Base-by-base conservation (phyloP, 2,888 invertebrate genomes). In the Xanthostigma xanthostigma region DNA sequence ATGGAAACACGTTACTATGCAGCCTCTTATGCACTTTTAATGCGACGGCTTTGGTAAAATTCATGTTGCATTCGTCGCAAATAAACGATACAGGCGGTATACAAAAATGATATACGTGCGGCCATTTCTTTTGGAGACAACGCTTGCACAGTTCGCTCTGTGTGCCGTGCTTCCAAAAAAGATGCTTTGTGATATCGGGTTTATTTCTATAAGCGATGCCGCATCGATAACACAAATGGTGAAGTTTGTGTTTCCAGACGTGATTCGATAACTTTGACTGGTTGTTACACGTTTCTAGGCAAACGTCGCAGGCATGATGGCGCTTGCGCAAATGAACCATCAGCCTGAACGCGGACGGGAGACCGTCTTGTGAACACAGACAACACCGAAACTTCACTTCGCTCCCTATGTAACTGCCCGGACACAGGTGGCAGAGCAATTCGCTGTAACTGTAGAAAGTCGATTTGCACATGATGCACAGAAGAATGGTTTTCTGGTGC, bases 121-220 rank as follows among this genome's bases (percentile, higher is more conserved):
- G 88, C 91, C 91, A 91, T 59, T 89, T 89, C 61, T 90, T 91
- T 60, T 90, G 88, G 46, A 89, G 66, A 64, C 91, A 91, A 59
- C 76, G 81, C 64, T 88, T 88, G 62, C 91, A 91, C 36, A 81
- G 66, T 3, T 86, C 82, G 66, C 89, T 89, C 61, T 91, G 88
- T 2, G 90, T 90, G 17, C 90, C 90, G 64, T 92, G 91, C 65
- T 91, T 92, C 90, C 91, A 91, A 64, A 89, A 90, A 49, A 91
- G 70, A 69, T 92, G 91, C 61, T 88, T 87, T 12, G 86, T 87
- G 50, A 90, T 91, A 60, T 90, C 89, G 48, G 82, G 82, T 63
- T 89, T 89, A 65, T 89, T 90, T 55, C 88, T 76, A 62, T 91
- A 91, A 0, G 90, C 82, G 53, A 91, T 86, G 36, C 87, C 87